Conservation (phyloP, 2,797 vertebrate genomes). For the Salmo trutta region DNA sequence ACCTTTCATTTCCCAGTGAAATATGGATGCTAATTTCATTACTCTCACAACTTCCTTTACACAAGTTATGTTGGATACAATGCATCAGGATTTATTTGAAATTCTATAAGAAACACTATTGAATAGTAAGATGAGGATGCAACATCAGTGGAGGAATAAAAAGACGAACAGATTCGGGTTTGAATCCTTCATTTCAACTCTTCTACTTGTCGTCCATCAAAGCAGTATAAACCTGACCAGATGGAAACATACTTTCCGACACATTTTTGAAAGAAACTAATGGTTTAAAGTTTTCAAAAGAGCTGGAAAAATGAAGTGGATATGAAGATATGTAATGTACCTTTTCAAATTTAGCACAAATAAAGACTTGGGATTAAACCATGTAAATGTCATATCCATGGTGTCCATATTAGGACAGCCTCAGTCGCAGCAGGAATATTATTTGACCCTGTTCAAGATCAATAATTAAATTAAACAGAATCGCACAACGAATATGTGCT, state of each 20-base stretch:
- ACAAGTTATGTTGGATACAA: slow-evolving; percentile 15
- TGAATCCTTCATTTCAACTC: not conserved
- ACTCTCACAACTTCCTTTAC: slow-evolving; percentile 12
- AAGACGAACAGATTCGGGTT: not conserved
- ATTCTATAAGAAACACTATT: not conserved
- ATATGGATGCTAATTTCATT: slow-evolving; percentile 27
- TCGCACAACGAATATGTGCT: not conserved
- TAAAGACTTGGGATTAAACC: not conserved
- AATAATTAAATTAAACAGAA: not conserved
- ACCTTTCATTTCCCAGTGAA: slow-evolving; percentile 24
- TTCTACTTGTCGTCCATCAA: not conserved
- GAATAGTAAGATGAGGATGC: not conserved
- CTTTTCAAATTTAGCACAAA: not conserved
- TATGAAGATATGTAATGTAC: not conserved
- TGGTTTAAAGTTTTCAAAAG: not conserved
- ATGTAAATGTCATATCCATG: not conserved
- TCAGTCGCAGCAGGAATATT: not conserved
- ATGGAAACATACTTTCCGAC: not conserved
- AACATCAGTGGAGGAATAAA: not conserved
- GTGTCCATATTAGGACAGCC: not conserved
- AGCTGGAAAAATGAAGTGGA: not conserved
- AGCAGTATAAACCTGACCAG: not conserved
- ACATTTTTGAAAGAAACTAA: not conserved
- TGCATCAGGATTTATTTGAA: slow-evolving; percentile 14
- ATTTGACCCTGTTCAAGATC: not conserved